Evolutionary conservation across 1,140 invertebrate genomes (phyloP).

Genomic region (Platorchestia sp.): DNA sequence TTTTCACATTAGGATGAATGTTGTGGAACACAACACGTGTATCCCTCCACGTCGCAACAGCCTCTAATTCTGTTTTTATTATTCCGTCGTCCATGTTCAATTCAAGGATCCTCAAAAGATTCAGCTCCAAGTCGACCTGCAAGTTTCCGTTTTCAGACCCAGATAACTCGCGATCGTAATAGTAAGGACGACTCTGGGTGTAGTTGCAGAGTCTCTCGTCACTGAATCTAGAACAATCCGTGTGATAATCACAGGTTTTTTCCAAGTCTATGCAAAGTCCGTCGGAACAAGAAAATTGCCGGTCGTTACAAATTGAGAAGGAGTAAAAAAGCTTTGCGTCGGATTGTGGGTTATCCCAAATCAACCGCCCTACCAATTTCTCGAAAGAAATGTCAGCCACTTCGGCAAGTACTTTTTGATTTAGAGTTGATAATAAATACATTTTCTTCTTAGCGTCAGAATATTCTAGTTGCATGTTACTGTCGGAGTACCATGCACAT

Average conservation of each 20-base stretch:
- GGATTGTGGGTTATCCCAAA: not conserved
- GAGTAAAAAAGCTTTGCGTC: not conserved
- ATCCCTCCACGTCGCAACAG: not conserved
- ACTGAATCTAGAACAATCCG: not conserved
- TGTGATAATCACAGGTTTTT: not conserved
- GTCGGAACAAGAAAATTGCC: not conserved
- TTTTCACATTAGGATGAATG: not conserved
- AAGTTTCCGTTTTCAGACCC: not conserved
- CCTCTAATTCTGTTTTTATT: not conserved
- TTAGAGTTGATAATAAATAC: not conserved
- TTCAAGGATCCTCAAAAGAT: constrained; percentile 4
- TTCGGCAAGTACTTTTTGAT: not conserved
- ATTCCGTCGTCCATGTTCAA: constrained; percentile 16
- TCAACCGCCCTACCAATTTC: not conserved
- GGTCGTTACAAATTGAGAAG: not conserved
- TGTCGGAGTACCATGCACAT: constrained; percentile 14
- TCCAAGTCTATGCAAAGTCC: not conserved
- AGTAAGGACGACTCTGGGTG: constrained; percentile 1
- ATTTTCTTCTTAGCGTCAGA: not conserved
- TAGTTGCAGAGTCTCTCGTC: constrained; percentile 36
- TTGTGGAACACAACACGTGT: not conserved
- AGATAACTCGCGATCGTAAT: constrained; percentile 38
- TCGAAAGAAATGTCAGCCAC: not conserved
- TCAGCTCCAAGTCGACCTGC: not conserved
- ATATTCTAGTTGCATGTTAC: constrained; percentile 18